Conservation (phyloP, 2,113 vertebrate genomes). For the Sterna hirundo region DNA sequence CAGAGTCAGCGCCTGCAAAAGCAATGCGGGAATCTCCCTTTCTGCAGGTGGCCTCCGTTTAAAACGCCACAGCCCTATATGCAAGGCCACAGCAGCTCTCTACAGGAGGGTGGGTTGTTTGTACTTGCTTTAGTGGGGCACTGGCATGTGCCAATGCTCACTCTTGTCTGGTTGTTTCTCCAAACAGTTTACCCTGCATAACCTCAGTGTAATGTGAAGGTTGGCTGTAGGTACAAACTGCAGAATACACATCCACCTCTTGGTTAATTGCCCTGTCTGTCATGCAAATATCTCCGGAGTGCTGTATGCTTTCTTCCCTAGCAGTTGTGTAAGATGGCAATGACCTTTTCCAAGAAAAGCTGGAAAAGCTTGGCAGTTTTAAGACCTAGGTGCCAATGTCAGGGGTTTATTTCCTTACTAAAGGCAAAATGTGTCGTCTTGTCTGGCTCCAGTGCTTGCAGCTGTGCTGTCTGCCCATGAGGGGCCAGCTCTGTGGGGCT, state of each 20-base stretch:
- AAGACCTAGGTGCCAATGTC: not conserved
- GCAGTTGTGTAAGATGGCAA: not conserved
- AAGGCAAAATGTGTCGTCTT: not conserved
- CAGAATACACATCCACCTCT: rapidly evolving
- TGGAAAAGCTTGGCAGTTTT: not conserved
- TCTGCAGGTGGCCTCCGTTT: not conserved
- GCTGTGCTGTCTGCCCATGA: not conserved
- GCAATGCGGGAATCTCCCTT: no score
- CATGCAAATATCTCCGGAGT: not conserved
- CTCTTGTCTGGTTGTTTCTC: not conserved
- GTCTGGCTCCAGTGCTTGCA: no score
- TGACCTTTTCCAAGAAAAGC: not conserved
- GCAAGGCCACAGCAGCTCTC: not conserved
- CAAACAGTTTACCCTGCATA: not conserved
- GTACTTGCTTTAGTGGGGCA: no score
- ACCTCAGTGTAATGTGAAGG: not conserved
- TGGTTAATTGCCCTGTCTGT: no score
- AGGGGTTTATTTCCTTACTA: not conserved
- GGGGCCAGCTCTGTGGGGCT: not conserved
- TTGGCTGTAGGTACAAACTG: not conserved
- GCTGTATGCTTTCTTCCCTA: not conserved
- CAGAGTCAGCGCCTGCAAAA: rapidly evolving
- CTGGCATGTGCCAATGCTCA: not conserved
- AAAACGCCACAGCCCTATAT: not conserved
- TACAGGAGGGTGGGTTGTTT: not conserved